Percentiles rank a stretch among this genome's conserved stretches.
Conservation (phyloP, 2,113 vertebrate species). For the Rhineura floridana region DNA sequence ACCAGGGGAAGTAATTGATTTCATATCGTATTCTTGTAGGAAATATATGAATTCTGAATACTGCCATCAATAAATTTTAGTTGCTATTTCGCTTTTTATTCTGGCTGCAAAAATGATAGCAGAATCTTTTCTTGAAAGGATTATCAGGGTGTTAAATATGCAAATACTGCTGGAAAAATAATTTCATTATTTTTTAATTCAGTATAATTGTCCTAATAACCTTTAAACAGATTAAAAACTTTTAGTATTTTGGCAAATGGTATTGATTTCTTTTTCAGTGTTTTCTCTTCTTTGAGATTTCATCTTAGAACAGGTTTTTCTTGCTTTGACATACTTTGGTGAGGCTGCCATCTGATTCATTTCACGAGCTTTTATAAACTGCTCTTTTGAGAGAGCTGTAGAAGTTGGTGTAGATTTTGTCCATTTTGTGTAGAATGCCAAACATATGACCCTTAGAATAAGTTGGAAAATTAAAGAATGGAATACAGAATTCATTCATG, state of each 20-base stretch:
- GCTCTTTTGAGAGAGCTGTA: not conserved
- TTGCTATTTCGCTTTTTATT: conserved; percentile 2
- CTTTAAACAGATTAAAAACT: conserved; percentile 24
- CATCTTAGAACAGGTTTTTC: conserved; percentile 68
- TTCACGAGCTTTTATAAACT: not conserved
- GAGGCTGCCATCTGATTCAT: conserved; percentile 55
- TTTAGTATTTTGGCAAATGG: conserved; percentile 11
- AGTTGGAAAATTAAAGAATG: not conserved
- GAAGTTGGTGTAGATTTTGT: conserved; percentile 15
- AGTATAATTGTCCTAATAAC: not conserved
- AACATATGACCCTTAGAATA: conserved; percentile 8
- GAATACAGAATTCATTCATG: not conserved
- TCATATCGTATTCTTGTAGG: not conserved
- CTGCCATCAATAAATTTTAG: not conserved
- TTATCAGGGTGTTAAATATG: not conserved
- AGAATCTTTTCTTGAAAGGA: not conserved
- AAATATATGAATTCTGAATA: not conserved
- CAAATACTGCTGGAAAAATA: conserved; percentile 28
- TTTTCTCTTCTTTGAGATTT: conserved; percentile 32
- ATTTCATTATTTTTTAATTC: conserved; percentile 11
- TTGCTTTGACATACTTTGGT: conserved; percentile 52
- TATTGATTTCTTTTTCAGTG: conserved; percentile 18
- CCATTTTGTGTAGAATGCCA: not conserved
- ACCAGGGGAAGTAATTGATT: not conserved
- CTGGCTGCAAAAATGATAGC: not conserved